Conservation (phyloP, 2,113 vertebrate genomes). For the Ginglymostoma cirratum region DNA sequence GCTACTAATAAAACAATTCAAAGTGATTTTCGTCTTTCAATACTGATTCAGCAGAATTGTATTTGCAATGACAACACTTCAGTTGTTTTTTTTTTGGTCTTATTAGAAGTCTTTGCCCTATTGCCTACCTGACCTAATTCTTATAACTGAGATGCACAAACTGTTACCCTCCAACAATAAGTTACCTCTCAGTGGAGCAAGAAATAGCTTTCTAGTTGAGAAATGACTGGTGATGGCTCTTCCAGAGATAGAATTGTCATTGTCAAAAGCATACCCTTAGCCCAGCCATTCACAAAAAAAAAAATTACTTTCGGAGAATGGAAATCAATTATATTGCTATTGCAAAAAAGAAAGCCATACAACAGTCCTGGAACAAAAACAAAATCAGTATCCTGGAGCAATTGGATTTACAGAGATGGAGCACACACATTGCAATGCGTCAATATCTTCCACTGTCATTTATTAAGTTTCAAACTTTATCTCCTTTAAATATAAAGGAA, state of each 20-base stretch:
- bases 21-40: background rate
- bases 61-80: background rate
- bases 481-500: background rate
- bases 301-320: background rate
- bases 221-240: background rate
- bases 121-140: background rate
- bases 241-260: background rate
- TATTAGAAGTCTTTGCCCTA: background rate
- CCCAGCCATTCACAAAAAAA: background rate
- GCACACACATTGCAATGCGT: background rate
- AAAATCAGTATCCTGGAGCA: background rate
- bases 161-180: background rate
- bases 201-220: background rate
- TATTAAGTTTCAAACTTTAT: background rate
- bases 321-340: background rate
- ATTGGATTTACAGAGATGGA: background rate
- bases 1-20: background rate
- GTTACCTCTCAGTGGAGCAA: background rate
- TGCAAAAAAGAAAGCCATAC: background rate
- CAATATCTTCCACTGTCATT: background rate
- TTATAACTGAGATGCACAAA: background rate
- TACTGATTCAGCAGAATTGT: background rate
- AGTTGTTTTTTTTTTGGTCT: background rate
- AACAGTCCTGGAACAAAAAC: background rate
- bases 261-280: background rate